Evolutionary conservation across 1,140 invertebrate genomes (phyloP), one percentile per base, ranked within the genome.

Genomic region (Hypothenemus hampei): DNA sequence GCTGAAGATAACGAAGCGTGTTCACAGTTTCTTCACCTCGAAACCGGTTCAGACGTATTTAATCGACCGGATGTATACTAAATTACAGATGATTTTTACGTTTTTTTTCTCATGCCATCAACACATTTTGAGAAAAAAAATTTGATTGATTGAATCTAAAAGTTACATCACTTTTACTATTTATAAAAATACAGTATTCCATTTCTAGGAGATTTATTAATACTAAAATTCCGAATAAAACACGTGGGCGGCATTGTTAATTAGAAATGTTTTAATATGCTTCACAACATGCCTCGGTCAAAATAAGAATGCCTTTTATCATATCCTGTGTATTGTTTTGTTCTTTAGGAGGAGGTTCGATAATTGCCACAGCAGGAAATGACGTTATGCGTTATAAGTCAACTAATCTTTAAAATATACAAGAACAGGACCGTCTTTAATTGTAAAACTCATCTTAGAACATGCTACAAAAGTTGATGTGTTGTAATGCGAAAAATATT

Each of bases 301-400:
- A 43, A 51, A 11, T 22, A 51, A 52, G 37, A 52, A 44, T 43
- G 29, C 22, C 29, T 52, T 49, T 43, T 41, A 31, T 53, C 36
- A 31, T 36, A 45, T 53, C 41, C 40, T 53, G 51, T 26, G 20
- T 21, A 53, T 53, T 53, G 51, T 53, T 53, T 53, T 39, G 26
- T 36, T 23, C n/a, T 33, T 21, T 23, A 41, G 40, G 31, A 53
- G 51, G 51, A 45, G 33, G 51, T 16, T 15, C n/a, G n/a, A 41
- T 53, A 44, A 53, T 53, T 53, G 29, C 51, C 44, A 41, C 51
- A 46, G 24, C 51, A 53, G 51, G 51, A 53, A 53, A 53, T 53
- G 51, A 53, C 37, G 44, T 44, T 45, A 53, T 53, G 51, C 51
- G 29, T 23, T 45, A 45, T 33, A 53, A 20, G 51, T 29, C 41